Percentiles rank a stretch among this genome's conserved stretches.
These are phyloP conservation scores for Aurelia sp. DNA, from an alignment of 30 jellyfish, hydroid and myxozoan species.

Conservation along the genomic window DNA sequence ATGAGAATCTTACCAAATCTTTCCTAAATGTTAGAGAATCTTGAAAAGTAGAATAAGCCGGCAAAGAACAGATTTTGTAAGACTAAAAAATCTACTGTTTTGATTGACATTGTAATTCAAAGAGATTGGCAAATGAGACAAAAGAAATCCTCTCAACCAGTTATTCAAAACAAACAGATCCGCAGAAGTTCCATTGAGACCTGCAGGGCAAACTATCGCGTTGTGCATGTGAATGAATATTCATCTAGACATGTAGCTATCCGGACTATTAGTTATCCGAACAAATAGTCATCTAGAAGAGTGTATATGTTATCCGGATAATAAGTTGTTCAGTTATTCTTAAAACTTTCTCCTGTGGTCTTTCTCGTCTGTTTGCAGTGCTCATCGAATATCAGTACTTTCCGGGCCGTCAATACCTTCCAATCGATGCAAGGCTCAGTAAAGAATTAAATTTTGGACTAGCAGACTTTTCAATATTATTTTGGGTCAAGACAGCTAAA, in stretches of 20 bases:
- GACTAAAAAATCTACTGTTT: too few relatives aligned
- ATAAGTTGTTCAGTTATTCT: background rate
- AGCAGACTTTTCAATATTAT: conserved; percentile 72
- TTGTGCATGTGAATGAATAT: background rate
- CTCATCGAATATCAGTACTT: conserved; percentile 26
- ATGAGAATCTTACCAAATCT: too few relatives aligned
- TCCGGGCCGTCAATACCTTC: conserved; percentile 64
- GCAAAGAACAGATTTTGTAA: background rate
- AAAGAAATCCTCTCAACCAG: too few relatives aligned
- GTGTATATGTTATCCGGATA: background rate
- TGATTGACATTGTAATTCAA: too few relatives aligned
- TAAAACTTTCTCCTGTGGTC: background rate
- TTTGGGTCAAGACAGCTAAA: conserved; percentile 56
- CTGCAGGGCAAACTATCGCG: background rate
- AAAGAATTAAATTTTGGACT: conserved; percentile 57
- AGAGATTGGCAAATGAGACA: too few relatives aligned
- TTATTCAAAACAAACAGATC: too few relatives aligned
- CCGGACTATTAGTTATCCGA: background rate
- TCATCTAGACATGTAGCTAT: background rate
- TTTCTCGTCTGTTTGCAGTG: conserved; percentile 12
- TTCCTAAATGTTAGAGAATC: too few relatives aligned
- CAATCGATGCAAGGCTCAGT: conserved; percentile 41
- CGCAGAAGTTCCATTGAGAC: too few relatives aligned
- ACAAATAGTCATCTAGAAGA: background rate
- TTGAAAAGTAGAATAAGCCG: background rate